These are phyloP conservation scores for Bugula neritina DNA, from an alignment of 2,888 invertebrate species.

Conservation along the genomic window DNA sequence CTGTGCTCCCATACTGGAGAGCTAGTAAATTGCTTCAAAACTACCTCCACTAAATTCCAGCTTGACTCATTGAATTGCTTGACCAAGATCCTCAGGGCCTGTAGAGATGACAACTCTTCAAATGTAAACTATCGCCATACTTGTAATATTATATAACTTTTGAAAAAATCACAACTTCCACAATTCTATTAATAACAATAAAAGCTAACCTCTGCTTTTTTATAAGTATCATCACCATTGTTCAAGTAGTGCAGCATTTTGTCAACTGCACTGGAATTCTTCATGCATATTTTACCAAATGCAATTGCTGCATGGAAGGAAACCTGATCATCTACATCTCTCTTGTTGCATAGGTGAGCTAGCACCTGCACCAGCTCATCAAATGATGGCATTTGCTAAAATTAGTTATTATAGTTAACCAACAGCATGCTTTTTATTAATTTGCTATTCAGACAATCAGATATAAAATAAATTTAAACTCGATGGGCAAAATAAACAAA, in stretches of 20 bases:
- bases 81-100: conserved; percentile 46
- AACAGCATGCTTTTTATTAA: too few species aligned
- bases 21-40: conserved; percentile 37
- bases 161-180: too few species aligned
- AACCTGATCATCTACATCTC: conserved; percentile 41
- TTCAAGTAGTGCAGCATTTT: conserved; percentile 39
- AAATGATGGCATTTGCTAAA: conserved; percentile 40
- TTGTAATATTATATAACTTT: too few species aligned
- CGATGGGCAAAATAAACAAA: too few species aligned
- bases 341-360: conserved; percentile 44
- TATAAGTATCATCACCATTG: conserved; percentile 38
- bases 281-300: conserved; percentile 46
- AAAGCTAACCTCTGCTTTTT: conserved; percentile 40
- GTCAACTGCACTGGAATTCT: conserved; percentile 41
- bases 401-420: too few species aligned
- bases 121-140: too few species aligned
- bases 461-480: too few species aligned
- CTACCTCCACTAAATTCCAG: conserved; percentile 37
- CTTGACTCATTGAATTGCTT: conserved; percentile 41
- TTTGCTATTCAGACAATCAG: too few species aligned
- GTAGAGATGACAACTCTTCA: too few species aligned
- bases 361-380: conserved; percentile 43
- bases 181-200: too few species aligned
- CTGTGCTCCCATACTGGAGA: conserved; percentile 47
- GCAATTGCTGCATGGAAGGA: conserved; percentile 46